phyloP scores from a whole-genome alignment of 2,888 invertebrate species.

The Mythimna loreyi region DNA sequence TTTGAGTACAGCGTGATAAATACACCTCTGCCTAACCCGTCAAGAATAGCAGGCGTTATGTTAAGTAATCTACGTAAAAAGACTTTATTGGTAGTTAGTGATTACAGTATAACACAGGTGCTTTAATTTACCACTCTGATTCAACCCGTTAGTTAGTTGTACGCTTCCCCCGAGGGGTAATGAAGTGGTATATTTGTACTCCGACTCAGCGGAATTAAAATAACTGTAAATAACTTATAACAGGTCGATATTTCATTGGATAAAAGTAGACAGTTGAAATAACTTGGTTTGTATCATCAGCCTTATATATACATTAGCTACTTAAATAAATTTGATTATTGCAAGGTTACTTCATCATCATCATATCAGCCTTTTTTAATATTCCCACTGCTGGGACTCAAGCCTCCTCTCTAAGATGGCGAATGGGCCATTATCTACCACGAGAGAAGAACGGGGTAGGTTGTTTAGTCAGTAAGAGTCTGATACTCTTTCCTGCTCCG shows the following conservation, averaged over 20 bases:
- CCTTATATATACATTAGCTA: no score
- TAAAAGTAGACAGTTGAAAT: slow-evolving; percentile 9
- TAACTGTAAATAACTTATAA: slow-evolving; percentile 53
- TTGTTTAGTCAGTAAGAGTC: no score
- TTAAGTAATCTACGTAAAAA: background rate
- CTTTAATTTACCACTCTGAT: slow-evolving; percentile 2
- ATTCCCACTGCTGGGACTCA: no score
- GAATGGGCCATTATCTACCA: no score
- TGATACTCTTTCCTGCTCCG: no score
- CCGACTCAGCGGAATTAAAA: slow-evolving; percentile 44
- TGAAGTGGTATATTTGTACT: slow-evolving; percentile 43
- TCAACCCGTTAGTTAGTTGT: slow-evolving; percentile 43
- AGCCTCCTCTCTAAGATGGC: no score
- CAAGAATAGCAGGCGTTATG: background rate
- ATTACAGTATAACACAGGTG: slow-evolving; percentile 18
- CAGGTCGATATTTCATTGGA: slow-evolving; percentile 38
- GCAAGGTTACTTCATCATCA: no score
- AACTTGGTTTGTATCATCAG: no score
- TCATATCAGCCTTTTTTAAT: no score
- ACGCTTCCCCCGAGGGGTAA: slow-evolving; percentile 42
- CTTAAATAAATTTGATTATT: no score
- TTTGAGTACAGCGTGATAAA: no score
- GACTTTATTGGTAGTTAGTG: background rate
- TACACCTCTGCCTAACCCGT: background rate
- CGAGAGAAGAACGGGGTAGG: no score